Evolutionary conservation across 2,888 invertebrate species (phyloP), one percentile per base, ranked within the genome.

Genomic region (Xestia ashworthii): DNA sequence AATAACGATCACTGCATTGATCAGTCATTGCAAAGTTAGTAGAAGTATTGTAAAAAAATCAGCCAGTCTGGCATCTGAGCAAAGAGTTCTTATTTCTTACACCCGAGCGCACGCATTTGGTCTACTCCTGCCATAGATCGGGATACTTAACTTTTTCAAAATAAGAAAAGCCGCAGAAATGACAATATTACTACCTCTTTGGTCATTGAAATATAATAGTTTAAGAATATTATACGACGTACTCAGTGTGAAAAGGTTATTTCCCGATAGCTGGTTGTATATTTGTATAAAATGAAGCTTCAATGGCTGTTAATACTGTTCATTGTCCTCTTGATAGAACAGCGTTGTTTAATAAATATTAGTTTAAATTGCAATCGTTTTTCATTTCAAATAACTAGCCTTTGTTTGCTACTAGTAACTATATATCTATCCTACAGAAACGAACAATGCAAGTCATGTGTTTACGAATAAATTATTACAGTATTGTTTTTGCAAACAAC

Each of bases 361-460:
- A 67, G 65, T 66, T 58, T 48, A 9, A 66, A 71, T 64, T 70
- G 60, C 69, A 76, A 58, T 44, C 25, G 55, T 53, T 80, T 79
- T 73, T 78, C n/a, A 66, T 64, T 81, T 76, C 78, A 81, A 78
- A 84, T 85, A 82, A 87, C 79, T 74, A 48, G 65, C 70, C 14
- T 70, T 41, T n/a, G 64, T 67, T 79, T 71, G 62, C 76, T 80
- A 65, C 44, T 44, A n/a, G 44, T 44, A 80, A 44, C 65, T 86
- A 77, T 9, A 44, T 73, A 44, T 62, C 50, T 86, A 69, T 64
- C 12, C 68, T 81, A 84, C 68, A 32, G 32, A 14, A 78, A 82
- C 82, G 75, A 89, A 82, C 70, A 80, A 81, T 87, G 85, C 84
- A 74, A 76, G 25, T 66, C 22, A 32, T 41, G 11, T 50, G 8